A percentile compares a stretch with the other conserved stretches of the same genome.
Evolutionary conservation across 2,113 vertebrate species (phyloP).

Genomic region (Dryoscopus gambensis): DNA sequence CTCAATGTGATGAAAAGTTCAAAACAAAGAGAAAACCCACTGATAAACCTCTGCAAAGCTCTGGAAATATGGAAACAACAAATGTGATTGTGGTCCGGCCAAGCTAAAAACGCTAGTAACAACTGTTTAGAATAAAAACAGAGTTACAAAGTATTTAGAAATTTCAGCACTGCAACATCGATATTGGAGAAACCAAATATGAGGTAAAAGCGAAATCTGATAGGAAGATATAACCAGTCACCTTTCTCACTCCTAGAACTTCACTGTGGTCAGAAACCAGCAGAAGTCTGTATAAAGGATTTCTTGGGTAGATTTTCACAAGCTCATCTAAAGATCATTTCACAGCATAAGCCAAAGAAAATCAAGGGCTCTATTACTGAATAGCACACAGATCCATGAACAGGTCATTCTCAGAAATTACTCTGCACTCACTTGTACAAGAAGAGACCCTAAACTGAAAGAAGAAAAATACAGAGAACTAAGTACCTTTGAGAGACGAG

Average conservation of each 20-base stretch:
- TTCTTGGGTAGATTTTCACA: not conserved
- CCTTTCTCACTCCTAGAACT: not conserved
- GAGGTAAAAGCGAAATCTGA: not conserved
- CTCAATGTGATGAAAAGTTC: not conserved
- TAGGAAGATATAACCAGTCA: not conserved
- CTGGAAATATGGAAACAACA: not conserved
- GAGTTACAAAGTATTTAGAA: not conserved
- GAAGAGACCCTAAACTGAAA: not conserved
- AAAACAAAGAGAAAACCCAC: not conserved
- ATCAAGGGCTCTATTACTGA: not conserved
- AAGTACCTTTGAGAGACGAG: constrained; percentile 87
- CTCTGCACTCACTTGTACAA: not conserved
- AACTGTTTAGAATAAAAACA: not conserved
- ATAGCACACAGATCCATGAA: not conserved
- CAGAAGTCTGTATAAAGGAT: not conserved
- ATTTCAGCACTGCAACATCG: not conserved
- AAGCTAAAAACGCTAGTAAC: not conserved
- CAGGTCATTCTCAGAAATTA: not conserved
- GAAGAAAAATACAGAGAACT: not conserved
- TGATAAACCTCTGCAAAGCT: not conserved
- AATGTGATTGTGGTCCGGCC: not conserved
- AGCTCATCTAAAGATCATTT: not conserved
- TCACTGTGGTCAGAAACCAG: not conserved
- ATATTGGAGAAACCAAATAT: not conserved
- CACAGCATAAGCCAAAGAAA: not conserved